A percentile compares a stretch with the other conserved stretches of the same genome.
Evolutionary conservation across 2,888 invertebrate species (phyloP).

Genomic region (Leucozona laternaria): DNA sequence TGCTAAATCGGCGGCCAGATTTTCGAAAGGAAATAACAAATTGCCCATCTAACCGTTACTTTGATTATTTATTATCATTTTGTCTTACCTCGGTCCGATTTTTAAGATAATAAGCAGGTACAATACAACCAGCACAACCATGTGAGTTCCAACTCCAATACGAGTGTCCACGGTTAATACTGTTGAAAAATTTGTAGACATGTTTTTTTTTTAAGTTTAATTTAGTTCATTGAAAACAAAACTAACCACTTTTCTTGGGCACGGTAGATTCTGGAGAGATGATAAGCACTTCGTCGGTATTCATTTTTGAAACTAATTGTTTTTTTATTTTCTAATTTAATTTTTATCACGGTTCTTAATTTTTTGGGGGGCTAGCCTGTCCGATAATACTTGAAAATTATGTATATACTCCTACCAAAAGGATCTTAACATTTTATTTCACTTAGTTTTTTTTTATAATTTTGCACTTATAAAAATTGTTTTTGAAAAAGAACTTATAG

Average conservation of each 20-base stretch:
- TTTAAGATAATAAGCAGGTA: conserved; percentile 79
- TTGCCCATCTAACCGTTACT: too few relatives aligned
- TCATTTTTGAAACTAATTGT: neutral
- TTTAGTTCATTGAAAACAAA: neutral
- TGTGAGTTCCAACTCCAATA: neutral
- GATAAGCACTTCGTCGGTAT: neutral
- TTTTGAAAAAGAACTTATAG: neutral
- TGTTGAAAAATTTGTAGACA: neutral
- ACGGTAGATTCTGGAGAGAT: neutral
- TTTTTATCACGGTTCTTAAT: too few relatives aligned
- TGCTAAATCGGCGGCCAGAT: too few relatives aligned
- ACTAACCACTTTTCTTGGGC: neutral
- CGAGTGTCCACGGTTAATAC: neutral
- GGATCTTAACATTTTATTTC: neutral
- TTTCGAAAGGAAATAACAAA: too few relatives aligned
- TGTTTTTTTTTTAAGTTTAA: neutral
- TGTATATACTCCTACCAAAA: neutral
- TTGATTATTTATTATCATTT: neutral
- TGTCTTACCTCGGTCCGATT: conserved; percentile 76
- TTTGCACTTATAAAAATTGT: neutral
- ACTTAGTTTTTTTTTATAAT: neutral
- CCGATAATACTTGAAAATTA: neutral
- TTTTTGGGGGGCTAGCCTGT: too few relatives aligned
- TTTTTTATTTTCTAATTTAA: neutral
- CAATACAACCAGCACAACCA: neutral